Conservation (phyloP, 2,113 vertebrate species). For the Rallus limicola region DNA sequence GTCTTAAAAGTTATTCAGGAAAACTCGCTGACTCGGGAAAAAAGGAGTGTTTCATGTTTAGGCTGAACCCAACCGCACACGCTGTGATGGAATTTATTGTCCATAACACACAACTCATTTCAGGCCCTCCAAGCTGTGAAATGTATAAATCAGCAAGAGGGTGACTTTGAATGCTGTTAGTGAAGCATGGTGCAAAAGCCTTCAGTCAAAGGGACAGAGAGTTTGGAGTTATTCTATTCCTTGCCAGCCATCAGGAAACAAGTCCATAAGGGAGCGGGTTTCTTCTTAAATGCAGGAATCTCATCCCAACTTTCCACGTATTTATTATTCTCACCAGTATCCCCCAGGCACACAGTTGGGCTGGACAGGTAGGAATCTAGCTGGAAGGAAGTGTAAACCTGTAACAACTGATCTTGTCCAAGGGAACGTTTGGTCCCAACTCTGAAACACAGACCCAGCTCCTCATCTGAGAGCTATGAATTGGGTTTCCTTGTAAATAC, state of each 20-base stretch:
- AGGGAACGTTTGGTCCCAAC: neutral
- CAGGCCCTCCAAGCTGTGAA: conserved; percentile 25
- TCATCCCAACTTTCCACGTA: neutral
- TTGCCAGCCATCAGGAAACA: neutral
- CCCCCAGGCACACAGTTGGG: neutral
- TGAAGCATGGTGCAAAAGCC: neutral
- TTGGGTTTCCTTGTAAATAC: neutral
- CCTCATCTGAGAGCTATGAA: neutral
- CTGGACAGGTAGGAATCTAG: neutral
- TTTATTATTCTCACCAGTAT: neutral
- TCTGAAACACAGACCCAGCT: neutral
- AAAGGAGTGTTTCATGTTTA: neutral
- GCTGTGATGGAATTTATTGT: conserved; percentile 43
- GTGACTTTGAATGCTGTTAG: neutral
- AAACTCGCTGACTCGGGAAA: conserved; percentile 4
- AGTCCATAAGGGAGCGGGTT: neutral
- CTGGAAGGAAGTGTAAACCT: neutral
- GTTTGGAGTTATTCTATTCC: neutral
- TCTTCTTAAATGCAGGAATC: neutral
- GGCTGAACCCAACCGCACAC: neutral
- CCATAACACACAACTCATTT: conserved; percentile 28
- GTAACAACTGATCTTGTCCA: neutral
- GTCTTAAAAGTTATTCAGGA: neutral
- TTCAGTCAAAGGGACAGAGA: neutral
- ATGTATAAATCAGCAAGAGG: conserved; percentile 29